These are phyloP conservation scores for Potamilus streckersoni DNA, from an alignment of 1,140 invertebrate species.

Conservation along the genomic window DNA sequence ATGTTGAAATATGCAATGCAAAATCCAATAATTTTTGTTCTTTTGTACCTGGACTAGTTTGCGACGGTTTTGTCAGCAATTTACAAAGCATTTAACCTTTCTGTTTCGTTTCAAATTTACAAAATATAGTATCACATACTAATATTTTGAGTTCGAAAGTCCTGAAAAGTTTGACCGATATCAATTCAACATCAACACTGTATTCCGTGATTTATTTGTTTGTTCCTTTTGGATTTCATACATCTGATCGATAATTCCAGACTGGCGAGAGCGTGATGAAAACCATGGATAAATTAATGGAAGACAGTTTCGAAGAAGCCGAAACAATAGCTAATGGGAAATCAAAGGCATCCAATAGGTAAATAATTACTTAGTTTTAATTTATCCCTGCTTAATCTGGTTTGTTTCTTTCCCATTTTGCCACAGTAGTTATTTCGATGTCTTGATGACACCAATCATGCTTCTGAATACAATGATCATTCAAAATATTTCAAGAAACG, in stretches of 20 bases:
- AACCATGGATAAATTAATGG: conserved; percentile 43
- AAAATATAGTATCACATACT: too few species aligned
- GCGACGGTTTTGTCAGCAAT: not conserved
- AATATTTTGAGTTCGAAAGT: too few species aligned
- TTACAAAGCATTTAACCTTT: not conserved
- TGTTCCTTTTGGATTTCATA: not conserved
- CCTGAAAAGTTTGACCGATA: too few species aligned
- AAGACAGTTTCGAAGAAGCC: conserved; percentile 23
- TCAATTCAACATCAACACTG: not conserved
- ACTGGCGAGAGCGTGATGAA: conserved; percentile 38
- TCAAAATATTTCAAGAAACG: too few species aligned
- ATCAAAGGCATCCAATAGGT: conserved; percentile 37
- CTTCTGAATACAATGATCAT: too few species aligned
- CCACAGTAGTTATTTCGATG: too few species aligned
- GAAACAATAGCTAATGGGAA: conserved; percentile 34
- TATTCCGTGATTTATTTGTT: not conserved
- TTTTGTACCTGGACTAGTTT: not conserved
- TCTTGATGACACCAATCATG: too few species aligned
- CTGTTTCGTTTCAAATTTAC: too few species aligned
- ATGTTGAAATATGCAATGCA: too few species aligned
- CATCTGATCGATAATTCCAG: conserved; percentile 16
- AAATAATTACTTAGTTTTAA: not conserved
- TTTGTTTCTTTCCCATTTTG: too few species aligned
- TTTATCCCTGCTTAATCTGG: too few species aligned
- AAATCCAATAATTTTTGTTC: not conserved